phyloP scores from a whole-genome alignment of 2,888 invertebrate species.

The Latheticus oryzae region DNA sequence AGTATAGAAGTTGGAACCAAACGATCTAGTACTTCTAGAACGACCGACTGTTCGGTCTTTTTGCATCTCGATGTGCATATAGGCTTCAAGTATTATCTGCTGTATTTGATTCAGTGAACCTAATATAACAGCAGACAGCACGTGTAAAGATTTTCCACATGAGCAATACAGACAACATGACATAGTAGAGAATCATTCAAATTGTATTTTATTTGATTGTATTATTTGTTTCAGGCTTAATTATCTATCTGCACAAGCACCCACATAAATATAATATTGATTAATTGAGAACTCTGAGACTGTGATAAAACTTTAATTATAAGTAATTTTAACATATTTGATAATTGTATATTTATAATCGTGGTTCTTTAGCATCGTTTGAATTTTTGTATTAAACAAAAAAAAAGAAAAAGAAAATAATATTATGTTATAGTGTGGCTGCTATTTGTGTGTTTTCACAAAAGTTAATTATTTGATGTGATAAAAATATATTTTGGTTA shows the following conservation, averaged over 20 bases:
- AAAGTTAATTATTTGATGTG: slow-evolving; percentile 52
- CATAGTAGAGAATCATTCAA: slow-evolving; percentile 23
- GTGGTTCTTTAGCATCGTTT: slow-evolving; percentile 44
- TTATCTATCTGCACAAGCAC: slow-evolving; percentile 51
- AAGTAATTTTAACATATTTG: slow-evolving; percentile 57
- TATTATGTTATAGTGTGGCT: slow-evolving; percentile 59
- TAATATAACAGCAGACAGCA: slow-evolving; percentile 54
- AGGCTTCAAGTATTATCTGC: slow-evolving; percentile 65
- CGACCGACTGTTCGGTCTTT: slow-evolving; percentile 56
- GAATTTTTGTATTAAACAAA: slow-evolving; percentile 42
- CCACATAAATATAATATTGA: slow-evolving; percentile 53
- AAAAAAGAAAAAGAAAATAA: too few relatives aligned
- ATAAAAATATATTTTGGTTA: slow-evolving; percentile 62
- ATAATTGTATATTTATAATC: slow-evolving; percentile 55
- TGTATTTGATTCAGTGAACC: slow-evolving; percentile 64
- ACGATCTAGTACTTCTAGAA: slow-evolving; percentile 62
- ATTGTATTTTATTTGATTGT: slow-evolving; percentile 23
- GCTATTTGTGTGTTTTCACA: slow-evolving; percentile 54
- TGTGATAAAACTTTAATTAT: slow-evolving; percentile 63
- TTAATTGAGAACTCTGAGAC: slow-evolving; percentile 63
- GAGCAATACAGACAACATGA: slow-evolving; percentile 27
- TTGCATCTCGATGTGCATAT: slow-evolving; percentile 65
- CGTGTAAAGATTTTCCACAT: slow-evolving; percentile 50
- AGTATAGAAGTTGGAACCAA: slow-evolving; percentile 64
- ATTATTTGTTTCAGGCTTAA: slow-evolving; percentile 35